Base-by-base conservation (phyloP, 2,888 invertebrate species). In the Saturnia japonica region DNA sequence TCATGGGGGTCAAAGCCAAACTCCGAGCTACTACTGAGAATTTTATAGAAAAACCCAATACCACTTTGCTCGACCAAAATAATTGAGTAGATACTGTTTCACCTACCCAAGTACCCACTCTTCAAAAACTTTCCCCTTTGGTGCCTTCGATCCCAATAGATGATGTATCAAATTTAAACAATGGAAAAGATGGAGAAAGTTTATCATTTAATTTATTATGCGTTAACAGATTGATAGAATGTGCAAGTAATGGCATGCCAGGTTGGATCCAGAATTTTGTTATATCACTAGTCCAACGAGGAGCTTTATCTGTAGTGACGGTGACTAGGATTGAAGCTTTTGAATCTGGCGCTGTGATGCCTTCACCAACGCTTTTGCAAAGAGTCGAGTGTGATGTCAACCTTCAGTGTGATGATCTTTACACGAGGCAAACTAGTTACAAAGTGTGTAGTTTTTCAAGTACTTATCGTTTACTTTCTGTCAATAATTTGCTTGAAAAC, bases 251-350 rank as follows among this genome's bases (percentile, higher is more conserved):
- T 40, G 96, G 96, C 0, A 94, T 95, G 85, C 95, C 96, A 0
- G 96, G 96, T 1, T 96, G 96, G 96, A 95, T 96, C 71, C 95
- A 96, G 81, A 95, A 95, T 82, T 96, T 95, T 77, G 85, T 96
- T 42, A 90, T 95, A 62, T 95, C 95, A 68, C 86, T 96, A 11
- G 82, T 95, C 1, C 96, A 96, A 81, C 91, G 94, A 0, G 93
- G 94, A 19, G 93, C 91, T 1, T 76, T 96, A 28, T 80, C 87
- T 0, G 91, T 95, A 28, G 82, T 89, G 60, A 89, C 90, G 16
- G 82, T 94, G 12, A 82, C 85, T 1, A 80, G 85, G 3, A 75
- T 74, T 1, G 85, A 88, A 40, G 89, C 88, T 0, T 62, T 83
- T 7, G 82, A 81, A 40, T 72, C 80, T 0, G 89, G 89, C 0